Base-by-base conservation (phyloP, 2,113 vertebrate genomes). In the Pseudopodoces humilis region DNA sequence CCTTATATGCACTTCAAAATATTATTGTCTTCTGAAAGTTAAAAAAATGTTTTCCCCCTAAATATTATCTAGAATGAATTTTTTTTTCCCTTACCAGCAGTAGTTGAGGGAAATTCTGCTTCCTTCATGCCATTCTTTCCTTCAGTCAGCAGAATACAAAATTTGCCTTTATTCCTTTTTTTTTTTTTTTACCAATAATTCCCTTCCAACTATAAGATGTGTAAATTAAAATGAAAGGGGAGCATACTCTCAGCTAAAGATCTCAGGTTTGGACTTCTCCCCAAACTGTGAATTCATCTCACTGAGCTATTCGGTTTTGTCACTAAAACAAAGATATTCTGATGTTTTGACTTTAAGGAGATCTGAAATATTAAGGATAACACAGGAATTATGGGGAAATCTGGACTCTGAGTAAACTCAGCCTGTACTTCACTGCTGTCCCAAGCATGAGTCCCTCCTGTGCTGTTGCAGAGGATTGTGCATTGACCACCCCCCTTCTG, bases 31-130 rank as follows among this genome's bases (percentile, higher is more conserved):
- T 74, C 41, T 85, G 56, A 68, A 94, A 82, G n/a, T 52, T 46
- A 56, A 81, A 72, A 53, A 13, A 0, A 1, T 8, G n/a, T 35
- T 10, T 0, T 0, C 0, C 6, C 19, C 20, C 16, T 19, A 60
- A 90, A 50, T 59, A 30, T 49, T 63, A 53, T 60, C 17, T 43
- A 49, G 18, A 44, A 47, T 23, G 6, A 53, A 78, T 37, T 76
- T 65, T 70, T n/a, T 76, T 15, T n/a, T 6, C 22, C 6, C 7
- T 9, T 53, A n/a, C 19, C 20, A 63, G 10, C 14, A 76, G 22
- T 31, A 46, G 13, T 3, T 4, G 11, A 62, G 43, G 19, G 13
- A 93, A 81, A 27, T 88, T 62, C n/a, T 93, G 8, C 8, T 23
- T 17, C 28, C 55, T 81, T 75, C 18, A 8, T 75, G 39, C 24